Base-by-base conservation (phyloP, 1,140 invertebrate species). In the Calliphora vicina region DNA sequence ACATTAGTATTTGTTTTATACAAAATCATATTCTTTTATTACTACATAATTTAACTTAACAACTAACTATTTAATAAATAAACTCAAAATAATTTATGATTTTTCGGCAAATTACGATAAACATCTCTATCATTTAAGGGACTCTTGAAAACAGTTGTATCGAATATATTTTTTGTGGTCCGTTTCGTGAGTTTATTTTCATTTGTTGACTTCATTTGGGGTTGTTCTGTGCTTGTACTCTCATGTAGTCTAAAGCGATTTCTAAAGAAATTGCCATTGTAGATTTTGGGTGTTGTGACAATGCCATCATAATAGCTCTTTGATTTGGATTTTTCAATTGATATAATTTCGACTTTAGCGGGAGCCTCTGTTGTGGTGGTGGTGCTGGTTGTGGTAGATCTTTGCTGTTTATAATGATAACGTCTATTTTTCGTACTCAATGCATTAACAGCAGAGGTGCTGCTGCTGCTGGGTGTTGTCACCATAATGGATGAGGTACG, bases 271-370 rank as follows among this genome's bases (percentile, higher is more conserved):
- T 80, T 84, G 0, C 27, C 25, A 35, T 71, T 74, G 23, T 83
- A 78, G 13, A 17, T 71, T 26, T 80, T 86, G 45, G 88, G 85
- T 13, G 87, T 86, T 0, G 87, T 81, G 42, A 88, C 42, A n/a
- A 87, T 88, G 25, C 88, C 88, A 74, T 88, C 88, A 81, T 89
- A 90, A 57, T 87, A 90, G 76, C 87, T 90, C 35, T 88, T 84
- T 0, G 88, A 90, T n/a, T 84, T 87, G 0, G 87, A 88, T 80
- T 90, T 88, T 67, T 90, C 84, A 10, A 90, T 86, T 45, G 84
- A 85, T 1, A 90, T 84, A 12, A 84, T 84, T 17, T 80, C 73
- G n/a, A 73, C 26, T 80, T 80, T 71, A 71, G 50, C 1, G 72
- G 73, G 29, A 57, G 1, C 27, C 20, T 78, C 15, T 76, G 67